Evolutionary conservation across 1,140 invertebrate species (phyloP).

Genomic region (Aethina tumida): DNA sequence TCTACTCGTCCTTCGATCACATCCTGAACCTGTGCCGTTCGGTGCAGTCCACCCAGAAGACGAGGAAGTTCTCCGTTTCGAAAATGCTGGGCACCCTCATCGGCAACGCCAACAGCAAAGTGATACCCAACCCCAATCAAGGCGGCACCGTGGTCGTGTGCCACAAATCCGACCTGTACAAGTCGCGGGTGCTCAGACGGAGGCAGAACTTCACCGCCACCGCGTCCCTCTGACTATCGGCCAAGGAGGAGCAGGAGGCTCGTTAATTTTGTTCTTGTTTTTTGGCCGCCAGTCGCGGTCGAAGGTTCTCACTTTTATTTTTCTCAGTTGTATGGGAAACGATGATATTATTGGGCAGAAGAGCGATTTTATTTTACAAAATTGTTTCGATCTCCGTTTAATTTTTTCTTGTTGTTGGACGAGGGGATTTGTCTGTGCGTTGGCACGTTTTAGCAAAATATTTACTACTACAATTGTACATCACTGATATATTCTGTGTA

Average conservation of each 20-base stretch:
- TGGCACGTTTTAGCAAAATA: no score
- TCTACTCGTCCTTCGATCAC: constrained; percentile 58
- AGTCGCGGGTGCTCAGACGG: constrained; percentile 42
- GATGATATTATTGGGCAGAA: background rate
- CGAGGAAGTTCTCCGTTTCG: constrained; percentile 63
- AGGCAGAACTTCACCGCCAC: constrained; percentile 46
- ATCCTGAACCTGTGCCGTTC: constrained; percentile 54
- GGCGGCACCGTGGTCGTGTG: constrained; percentile 46
- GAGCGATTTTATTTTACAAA: no score
- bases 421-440: no score
- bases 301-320: constrained; percentile 9
- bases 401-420: no score
- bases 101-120: constrained; percentile 39
- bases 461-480: no score
- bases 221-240: constrained; percentile 44
- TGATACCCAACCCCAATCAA: constrained; percentile 30
- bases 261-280: constrained; percentile 15
- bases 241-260: constrained; percentile 24
- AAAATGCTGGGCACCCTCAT: constrained; percentile 71
- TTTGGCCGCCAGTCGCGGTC: background rate
- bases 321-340: constrained; percentile 22
- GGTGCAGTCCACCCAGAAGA: constrained; percentile 41
- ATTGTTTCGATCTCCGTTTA: no score
- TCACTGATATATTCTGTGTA: no score
- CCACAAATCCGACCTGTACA: constrained; percentile 46